Conservation (phyloP, 2,888 invertebrate species). For the Plagodis pulveraria region DNA sequence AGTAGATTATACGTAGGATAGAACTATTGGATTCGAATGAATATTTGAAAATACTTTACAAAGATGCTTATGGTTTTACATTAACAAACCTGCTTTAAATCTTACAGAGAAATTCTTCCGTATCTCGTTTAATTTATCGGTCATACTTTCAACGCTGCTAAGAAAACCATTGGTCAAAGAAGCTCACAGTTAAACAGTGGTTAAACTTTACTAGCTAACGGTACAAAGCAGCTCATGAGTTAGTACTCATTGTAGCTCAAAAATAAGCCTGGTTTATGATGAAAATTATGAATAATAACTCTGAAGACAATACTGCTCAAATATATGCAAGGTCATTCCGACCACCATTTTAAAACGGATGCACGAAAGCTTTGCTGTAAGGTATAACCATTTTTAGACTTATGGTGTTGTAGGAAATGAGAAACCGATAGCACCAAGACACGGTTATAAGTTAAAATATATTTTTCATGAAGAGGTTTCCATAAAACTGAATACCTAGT, state of each 20-base stretch:
- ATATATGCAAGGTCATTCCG: constrained; percentile 5
- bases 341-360: constrained; percentile 3
- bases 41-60: too few relatives aligned
- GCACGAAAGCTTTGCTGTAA: too few relatives aligned
- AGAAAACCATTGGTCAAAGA: constrained; percentile 34
- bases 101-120: background rate
- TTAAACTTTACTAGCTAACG: constrained; percentile 53
- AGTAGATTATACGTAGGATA: too few relatives aligned
- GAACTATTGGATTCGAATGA: too few relatives aligned
- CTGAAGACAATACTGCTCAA: constrained; percentile 6
- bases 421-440: background rate
- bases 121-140: background rate
- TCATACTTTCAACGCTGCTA: constrained; percentile 21
- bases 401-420: background rate
- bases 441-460: background rate
- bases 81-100: too few relatives aligned
- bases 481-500: background rate
- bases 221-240: constrained; percentile 40
- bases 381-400: too few relatives aligned
- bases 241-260: constrained; percentile 42
- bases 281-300: constrained; percentile 23
- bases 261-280: constrained; percentile 29
- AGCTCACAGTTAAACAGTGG: constrained; percentile 45
- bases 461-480: background rate
- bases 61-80: too few relatives aligned